Percentiles rank a stretch among this genome's conserved stretches.
Conservation (phyloP, 64 coral and sea anemone genomes). For the Montipora foliosa region DNA sequence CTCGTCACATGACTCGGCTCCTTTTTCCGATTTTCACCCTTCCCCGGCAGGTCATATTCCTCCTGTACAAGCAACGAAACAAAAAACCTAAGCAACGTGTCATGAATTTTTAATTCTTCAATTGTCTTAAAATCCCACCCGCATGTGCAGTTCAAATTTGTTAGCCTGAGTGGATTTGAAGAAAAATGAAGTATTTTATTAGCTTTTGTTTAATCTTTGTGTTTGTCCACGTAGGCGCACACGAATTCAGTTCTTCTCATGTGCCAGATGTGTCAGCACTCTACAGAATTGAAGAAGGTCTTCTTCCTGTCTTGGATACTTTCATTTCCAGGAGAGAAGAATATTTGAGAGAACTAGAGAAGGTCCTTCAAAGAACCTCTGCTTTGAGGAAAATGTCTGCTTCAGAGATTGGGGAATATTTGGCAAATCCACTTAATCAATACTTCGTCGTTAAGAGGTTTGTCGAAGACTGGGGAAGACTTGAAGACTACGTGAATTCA, state of each 20-base stretch:
- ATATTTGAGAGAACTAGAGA: conserved; percentile 17
- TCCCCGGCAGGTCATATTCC: no score
- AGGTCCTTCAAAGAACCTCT: conserved; percentile 33
- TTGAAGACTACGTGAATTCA: conserved; percentile 31
- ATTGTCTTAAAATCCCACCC: neutral
- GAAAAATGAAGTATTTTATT: neutral
- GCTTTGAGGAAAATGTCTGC: conserved; percentile 14
- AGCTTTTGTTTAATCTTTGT: neutral
- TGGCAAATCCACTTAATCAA: conserved; percentile 65
- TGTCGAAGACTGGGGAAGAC: conserved; percentile 37
- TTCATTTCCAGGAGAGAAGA: conserved; percentile 41
- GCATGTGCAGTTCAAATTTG: neutral
- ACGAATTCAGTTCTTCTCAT: neutral
- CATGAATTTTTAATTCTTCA: conserved; percentile 18
- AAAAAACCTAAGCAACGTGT: neutral
- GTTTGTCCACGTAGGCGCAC: neutral
- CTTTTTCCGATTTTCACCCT: no score
- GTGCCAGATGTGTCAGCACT: neutral
- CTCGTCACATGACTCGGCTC: no score
- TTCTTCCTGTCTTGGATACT: conserved; percentile 9
- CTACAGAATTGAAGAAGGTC: conserved; percentile 6
- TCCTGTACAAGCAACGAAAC: neutral
- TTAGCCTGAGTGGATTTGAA: neutral
- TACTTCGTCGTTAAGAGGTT: conserved; percentile 66
- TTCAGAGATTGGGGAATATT: conserved; percentile 45